Evolutionary conservation across 2,113 vertebrate species (phyloP), one percentile per base, ranked within the genome.

Genomic region (Dinomys branickii): DNA sequence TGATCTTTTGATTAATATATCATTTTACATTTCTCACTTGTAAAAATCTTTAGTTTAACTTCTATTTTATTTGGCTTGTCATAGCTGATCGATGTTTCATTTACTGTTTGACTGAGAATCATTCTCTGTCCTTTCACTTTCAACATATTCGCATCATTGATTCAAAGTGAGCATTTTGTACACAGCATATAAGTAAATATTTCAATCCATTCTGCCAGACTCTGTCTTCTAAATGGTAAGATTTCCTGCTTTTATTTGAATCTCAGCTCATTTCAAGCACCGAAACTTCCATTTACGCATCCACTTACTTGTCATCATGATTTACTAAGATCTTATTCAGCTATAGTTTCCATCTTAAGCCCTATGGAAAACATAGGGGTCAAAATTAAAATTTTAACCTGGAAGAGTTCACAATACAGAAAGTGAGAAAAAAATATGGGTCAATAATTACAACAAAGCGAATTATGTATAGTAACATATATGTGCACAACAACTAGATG

Each of bases 171-270:
- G 33, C 73, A 2, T 44, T 35, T 52, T 65, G 6, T n/a, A 56
- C 28, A 88, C 10, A 92, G 16, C 81, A 83, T 17, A 59, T 59
- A 59, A 13, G 54, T 84, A 30, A 10, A 47, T 88, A 67, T 91
- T 52, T 52, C 69, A 69, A 80, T 61, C 7, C n/a, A 82, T 54
- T 69, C 54, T 71, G 3, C 26, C 77, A 56, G 24, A 30, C 26
- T 50, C 24, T 92, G 35, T 4, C 30, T 65, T 92, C 92, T 84
- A 78, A 89, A 13, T 59, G 38, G 33, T 89, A 69, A 61, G 2
- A 22, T 93, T 89, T 52, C 10, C 50, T 54, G 5, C 75, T 94
- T 91, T 73, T 52, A 81, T 63, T 82, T 87, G 41, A 95, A 81
- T 81, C 11, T 14, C 52, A 69, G 52, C 35, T 81, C 14, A 71